Evolutionary conservation across 1,140 invertebrate species (phyloP).

Genomic region (Microplitis mediator): DNA sequence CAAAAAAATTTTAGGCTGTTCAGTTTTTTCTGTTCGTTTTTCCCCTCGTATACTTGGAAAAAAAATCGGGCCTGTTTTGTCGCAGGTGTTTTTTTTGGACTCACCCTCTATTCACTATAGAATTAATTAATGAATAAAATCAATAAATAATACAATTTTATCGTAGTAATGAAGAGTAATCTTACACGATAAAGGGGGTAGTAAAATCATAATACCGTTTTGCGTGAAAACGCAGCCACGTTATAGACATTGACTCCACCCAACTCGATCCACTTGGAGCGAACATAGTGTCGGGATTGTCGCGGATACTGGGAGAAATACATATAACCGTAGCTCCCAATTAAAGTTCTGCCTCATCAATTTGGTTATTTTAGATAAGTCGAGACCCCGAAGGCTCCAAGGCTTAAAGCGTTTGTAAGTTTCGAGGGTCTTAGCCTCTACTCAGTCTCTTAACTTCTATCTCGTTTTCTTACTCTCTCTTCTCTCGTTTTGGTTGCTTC

Average conservation of each 20-base stretch:
- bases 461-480: background rate
- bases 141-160: background rate
- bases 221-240: background rate
- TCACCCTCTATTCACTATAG: background rate
- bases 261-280: background rate
- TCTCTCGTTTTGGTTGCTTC: background rate
- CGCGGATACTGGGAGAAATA: background rate
- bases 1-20: too few species aligned
- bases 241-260: background rate
- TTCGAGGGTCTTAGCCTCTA: constrained; percentile 24
- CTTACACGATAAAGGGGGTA: background rate
- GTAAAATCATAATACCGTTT: background rate
- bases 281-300: background rate
- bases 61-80: too few species aligned
- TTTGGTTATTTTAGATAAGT: constrained; percentile 40
- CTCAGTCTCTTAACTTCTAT: background rate
- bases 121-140: background rate
- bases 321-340: constrained; percentile 21
- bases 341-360: constrained; percentile 40
- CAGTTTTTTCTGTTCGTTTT: too few species aligned
- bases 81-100: too few species aligned
- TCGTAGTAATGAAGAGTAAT: background rate
- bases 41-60: too few species aligned
- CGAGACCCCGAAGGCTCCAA: constrained; percentile 18
- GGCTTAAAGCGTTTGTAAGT: constrained; percentile 35